phyloP scores from a whole-genome alignment of 2,113 vertebrate genomes.

The Setophaga kirtlandii region DNA sequence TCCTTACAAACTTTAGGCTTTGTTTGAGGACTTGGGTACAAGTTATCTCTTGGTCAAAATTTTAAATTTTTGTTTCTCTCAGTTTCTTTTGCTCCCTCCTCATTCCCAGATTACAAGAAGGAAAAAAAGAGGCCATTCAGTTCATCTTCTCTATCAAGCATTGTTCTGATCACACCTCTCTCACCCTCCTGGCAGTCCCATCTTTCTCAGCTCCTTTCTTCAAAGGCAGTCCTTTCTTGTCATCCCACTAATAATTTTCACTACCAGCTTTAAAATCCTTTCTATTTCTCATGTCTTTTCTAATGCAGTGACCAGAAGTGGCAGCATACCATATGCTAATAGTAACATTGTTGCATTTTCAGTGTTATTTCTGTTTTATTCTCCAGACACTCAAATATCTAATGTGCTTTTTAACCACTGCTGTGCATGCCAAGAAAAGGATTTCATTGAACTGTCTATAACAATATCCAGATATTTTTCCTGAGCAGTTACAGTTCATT shows the following conservation, averaged over 20 bases:
- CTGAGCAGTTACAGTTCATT: conserved; percentile 11
- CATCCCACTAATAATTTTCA: not conserved
- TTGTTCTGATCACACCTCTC: not conserved
- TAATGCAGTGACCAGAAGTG: not conserved
- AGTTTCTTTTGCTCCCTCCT: not conserved
- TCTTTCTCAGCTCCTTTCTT: conserved; percentile 5
- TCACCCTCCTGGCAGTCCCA: not conserved
- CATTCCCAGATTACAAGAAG: not conserved
- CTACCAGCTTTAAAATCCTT: not conserved
- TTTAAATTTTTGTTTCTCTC: not conserved
- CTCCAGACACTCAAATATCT: not conserved
- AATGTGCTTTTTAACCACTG: not conserved
- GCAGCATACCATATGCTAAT: not conserved
- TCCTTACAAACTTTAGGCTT: not conserved
- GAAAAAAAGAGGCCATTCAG: not conserved
- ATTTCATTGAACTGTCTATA: not conserved
- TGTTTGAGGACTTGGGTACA: not conserved
- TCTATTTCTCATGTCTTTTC: not conserved
- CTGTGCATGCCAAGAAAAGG: not conserved
- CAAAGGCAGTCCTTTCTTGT: conserved; percentile 5
- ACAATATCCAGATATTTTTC: not conserved
- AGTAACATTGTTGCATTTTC: not conserved
- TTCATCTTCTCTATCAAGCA: not conserved
- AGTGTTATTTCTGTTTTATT: not conserved
- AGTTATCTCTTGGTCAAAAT: not conserved